A percentile compares a stretch with the other conserved stretches of the same genome.
These are phyloP conservation scores for Plebejus argus DNA, from an alignment of 2,888 invertebrate genomes.

Conservation along the genomic window DNA sequence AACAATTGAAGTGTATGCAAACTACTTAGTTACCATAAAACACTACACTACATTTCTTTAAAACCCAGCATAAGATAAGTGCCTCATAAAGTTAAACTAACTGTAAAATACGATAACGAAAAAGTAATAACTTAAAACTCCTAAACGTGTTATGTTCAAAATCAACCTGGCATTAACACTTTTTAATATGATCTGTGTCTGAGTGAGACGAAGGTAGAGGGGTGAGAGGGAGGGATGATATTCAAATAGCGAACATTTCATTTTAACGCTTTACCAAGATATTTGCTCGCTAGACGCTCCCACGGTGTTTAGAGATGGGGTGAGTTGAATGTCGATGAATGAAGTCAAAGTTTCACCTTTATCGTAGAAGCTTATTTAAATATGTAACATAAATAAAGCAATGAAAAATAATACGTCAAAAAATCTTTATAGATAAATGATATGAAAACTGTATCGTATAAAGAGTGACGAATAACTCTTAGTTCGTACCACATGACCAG, in stretches of 20 bases:
- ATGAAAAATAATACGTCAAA: not conserved
- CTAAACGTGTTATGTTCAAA: not conserved
- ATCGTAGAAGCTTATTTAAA: not conserved
- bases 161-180: conserved; percentile 30
- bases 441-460: not conserved
- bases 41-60: too few relatives aligned
- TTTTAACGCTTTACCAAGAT: conserved; percentile 80
- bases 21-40: too few relatives aligned
- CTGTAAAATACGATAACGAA: not conserved
- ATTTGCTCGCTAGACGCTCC: conserved; percentile 75
- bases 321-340: conserved; percentile 33
- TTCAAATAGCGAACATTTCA: conserved; percentile 82
- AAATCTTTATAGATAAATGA: not conserved
- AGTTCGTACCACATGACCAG: not conserved
- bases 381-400: not conserved
- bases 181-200: conserved; percentile 32
- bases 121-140: not conserved
- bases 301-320: conserved; percentile 60
- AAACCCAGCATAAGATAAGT: not conserved
- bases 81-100: not conserved
- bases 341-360: not conserved
- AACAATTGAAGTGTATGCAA: too few relatives aligned
- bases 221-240: conserved; percentile 56
- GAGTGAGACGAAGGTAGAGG: conserved; percentile 31
- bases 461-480: not conserved